These are phyloP conservation scores for Datnioides undecimradiatus DNA, from an alignment of 2,113 vertebrate genomes.

Conservation along the genomic window DNA sequence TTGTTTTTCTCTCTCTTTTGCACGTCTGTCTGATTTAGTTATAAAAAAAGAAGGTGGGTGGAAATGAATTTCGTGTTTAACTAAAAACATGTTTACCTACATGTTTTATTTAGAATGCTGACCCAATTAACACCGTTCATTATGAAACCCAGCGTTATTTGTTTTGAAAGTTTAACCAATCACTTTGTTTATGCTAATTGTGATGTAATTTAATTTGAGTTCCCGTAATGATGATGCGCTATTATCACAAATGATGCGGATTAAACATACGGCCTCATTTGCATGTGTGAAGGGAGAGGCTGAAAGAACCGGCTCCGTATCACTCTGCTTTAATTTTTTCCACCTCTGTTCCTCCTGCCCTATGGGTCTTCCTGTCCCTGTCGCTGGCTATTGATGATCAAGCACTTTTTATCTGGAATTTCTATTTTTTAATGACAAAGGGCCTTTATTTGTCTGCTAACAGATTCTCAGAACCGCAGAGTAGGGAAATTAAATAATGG, in stretches of 20 bases:
- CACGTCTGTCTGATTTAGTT: conserved; percentile 39
- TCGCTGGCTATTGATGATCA: conserved; percentile 96
- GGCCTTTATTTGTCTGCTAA: conserved; percentile 78
- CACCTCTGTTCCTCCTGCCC: conserved; percentile 97
- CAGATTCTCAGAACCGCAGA: conserved; percentile 88
- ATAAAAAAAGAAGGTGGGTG: conserved; percentile 61
- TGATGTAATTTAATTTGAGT: conserved; percentile 99
- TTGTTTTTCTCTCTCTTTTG: conserved; percentile 78
- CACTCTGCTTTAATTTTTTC: conserved; percentile 99
- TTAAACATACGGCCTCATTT: conserved; percentile 99
- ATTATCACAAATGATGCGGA: conserved; percentile 99
- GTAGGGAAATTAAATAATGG: conserved; percentile 88
- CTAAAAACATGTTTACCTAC: conserved; percentile 97
- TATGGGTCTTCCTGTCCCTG: conserved; percentile 94
- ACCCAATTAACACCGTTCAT: conserved; percentile 99
- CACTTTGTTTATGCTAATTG: conserved; percentile 99
- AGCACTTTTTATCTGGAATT: conserved; percentile 91
- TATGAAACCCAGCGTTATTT: conserved; percentile 97
- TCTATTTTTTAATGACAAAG: conserved; percentile 74
- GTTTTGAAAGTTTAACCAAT: conserved; percentile 99
- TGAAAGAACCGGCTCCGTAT: conserved; percentile 94
- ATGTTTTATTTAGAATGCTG: conserved; percentile 98
- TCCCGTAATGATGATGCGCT: conserved; percentile 99
- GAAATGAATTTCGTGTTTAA: conserved; percentile 86
- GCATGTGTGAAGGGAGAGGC: conserved; percentile 96